Evolutionary conservation across 1,140 invertebrate genomes (phyloP), one percentile per base, ranked within the genome.

Genomic region (Gonatopus flavifemur): DNA sequence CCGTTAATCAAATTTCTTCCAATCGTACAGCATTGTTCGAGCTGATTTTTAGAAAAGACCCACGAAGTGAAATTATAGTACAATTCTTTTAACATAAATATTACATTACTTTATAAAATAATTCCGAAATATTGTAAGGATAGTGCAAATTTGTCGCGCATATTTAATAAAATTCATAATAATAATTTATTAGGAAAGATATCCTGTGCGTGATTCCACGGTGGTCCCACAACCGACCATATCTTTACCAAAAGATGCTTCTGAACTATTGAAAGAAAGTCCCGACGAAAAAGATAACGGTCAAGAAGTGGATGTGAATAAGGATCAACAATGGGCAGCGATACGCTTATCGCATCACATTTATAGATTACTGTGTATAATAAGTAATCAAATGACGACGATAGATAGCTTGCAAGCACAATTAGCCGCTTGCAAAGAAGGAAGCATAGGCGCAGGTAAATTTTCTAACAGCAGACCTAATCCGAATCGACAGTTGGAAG

Each of bases 331-430:
- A 61, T 81, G 84, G 60, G 83, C 87, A 1, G 88, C 88, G 35
- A 78, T 91, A 20, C 85, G 86, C 55, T 77, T 93, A 19, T 88
- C 89, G 12, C 88, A 92, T 71, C 87, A 91, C 52, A 82, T 93
- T 36, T 90, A 93, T 69, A 91, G 87, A 2, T 76, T 93, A 24
- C 80, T 90, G 0, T 91, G 88, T 66, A 89, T 92, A 51, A 89
- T 91, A 52, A 90, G 86, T 54, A 89, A 91, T 70, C 86, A 92
- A 61, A 88, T 92, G 80, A 91, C 90, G 0, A 89, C 84, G n/a
- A 89, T 91, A 61, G 88, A 91, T 61, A 88, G 82, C 55, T 68
- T 88, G 25, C 83, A 88, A 59, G 82, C 85, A 24, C 86, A 89
- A 67, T 61, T 89, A 49, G 77, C 80, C 18, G 80, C 82, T 3